Conservation (phyloP, 2,113 vertebrate species). For the Macaca nemestrina region DNA sequence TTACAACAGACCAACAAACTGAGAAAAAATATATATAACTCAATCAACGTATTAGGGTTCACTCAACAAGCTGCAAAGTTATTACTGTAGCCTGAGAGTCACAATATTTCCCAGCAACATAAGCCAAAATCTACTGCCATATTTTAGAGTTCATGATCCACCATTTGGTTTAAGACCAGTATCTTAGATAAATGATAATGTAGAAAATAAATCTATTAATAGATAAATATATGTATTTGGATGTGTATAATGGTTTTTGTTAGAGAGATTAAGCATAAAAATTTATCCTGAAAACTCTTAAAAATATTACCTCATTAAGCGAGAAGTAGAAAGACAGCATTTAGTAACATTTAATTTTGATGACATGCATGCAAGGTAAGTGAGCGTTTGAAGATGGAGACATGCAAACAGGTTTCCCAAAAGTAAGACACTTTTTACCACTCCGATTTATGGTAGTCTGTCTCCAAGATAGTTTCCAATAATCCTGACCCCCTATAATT, state of each 20-base stretch:
- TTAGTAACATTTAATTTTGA: neutral
- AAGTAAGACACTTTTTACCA: neutral
- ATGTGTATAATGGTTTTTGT: neutral
- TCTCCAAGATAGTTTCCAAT: neutral
- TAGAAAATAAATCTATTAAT: neutral
- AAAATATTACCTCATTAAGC: conserved; percentile 16
- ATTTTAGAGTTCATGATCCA: neutral
- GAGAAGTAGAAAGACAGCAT: neutral
- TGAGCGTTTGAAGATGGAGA: neutral
- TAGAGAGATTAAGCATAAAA: neutral
- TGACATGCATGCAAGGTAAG: neutral
- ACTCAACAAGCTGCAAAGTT: neutral
- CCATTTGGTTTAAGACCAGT: neutral
- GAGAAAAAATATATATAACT: neutral
- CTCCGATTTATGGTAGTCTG: neutral
- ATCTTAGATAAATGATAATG: neutral
- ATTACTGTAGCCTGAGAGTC: neutral
- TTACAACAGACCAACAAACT: neutral
- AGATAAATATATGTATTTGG: neutral
- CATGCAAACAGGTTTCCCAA: neutral
- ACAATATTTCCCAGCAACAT: neutral
- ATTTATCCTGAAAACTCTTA: neutral
- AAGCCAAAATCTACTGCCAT: neutral
- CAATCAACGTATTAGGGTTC: neutral
- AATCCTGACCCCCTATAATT: neutral